A percentile compares a stretch with the other conserved stretches of the same genome.
phyloP scores from a whole-genome alignment of 2,888 invertebrate species.

The Cylloceria caligata region DNA sequence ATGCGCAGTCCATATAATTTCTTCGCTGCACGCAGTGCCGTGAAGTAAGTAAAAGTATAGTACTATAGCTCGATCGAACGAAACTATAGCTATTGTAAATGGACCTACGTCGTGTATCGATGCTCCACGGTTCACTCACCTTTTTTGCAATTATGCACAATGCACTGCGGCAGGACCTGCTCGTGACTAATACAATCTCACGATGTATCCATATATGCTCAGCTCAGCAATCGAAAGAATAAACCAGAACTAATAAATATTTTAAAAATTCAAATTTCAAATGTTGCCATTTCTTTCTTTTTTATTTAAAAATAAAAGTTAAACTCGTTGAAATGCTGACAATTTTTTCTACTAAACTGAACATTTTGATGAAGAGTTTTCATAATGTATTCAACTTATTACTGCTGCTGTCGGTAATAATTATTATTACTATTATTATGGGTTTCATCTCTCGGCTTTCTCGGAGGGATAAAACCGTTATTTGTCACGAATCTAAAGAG shows the following conservation, averaged over 20 bases:
- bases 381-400: too few relatives aligned
- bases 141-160: slow-evolving; percentile 53
- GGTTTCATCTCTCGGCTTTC: too few relatives aligned
- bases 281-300: neutral
- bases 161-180: slow-evolving; percentile 18
- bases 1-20: neutral
- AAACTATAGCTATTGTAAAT: slow-evolving; percentile 14
- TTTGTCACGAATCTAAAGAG: too few relatives aligned
- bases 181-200: slow-evolving; percentile 44
- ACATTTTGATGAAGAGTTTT: too few relatives aligned
- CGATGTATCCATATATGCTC: neutral
- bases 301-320: neutral
- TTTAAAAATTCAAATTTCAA: neutral
- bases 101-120: slow-evolving; percentile 16
- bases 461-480: too few relatives aligned
- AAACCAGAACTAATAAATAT: neutral
- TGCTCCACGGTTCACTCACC: slow-evolving; percentile 39
- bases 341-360: too few relatives aligned
- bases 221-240: neutral
- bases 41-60: neutral
- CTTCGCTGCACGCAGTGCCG: neutral
- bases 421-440: too few relatives aligned
- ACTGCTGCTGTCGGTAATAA: too few relatives aligned
- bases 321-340: neutral
- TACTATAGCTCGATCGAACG: neutral